Conservation (phyloP, 2,888 invertebrate genomes). For the Muscina levida region DNA sequence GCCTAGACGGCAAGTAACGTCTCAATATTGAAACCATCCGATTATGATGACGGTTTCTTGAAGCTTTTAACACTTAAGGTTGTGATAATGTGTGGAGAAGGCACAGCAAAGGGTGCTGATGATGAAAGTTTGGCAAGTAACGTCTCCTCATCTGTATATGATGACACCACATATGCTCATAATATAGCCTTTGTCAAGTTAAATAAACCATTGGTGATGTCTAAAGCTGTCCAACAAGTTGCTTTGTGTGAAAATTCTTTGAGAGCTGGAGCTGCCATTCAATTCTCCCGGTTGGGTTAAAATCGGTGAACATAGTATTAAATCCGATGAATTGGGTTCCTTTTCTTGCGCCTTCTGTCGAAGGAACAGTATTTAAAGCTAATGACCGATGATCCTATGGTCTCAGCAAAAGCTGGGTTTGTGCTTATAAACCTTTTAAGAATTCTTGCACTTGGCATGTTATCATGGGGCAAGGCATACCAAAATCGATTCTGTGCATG, state of each 20-base stretch:
- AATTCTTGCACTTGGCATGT: slow-evolving; percentile 83
- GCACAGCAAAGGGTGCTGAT: too few relatives aligned
- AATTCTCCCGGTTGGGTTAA: slow-evolving; percentile 77
- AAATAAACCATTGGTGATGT: background rate
- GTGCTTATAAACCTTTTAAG: slow-evolving; percentile 71
- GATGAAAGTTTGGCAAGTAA: too few relatives aligned
- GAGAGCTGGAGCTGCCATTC: slow-evolving; percentile 66
- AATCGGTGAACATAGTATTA: slow-evolving; percentile 68
- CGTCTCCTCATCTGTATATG: too few relatives aligned
- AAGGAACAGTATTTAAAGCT: slow-evolving; percentile 66
- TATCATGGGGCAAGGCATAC: slow-evolving; percentile 84
- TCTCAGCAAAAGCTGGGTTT: slow-evolving; percentile 71
- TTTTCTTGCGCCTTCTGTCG: slow-evolving; percentile 70
- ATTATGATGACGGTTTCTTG: too few relatives aligned
- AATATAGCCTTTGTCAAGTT: slow-evolving; percentile 10
- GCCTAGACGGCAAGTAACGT: slow-evolving; percentile 67
- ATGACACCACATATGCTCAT: background rate
- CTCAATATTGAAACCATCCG: background rate
- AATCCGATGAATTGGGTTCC: slow-evolving; percentile 71
- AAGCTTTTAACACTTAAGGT: too few relatives aligned
- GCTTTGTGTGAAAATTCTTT: slow-evolving; percentile 67
- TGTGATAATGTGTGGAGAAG: too few relatives aligned
- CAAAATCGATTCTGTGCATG: slow-evolving; percentile 72
- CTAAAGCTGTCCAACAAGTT: slow-evolving; percentile 68
- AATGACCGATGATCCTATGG: background rate